Percentiles rank a stretch among this genome's conserved stretches.
Conservation (phyloP, 1,140 invertebrate genomes). For the Drosophila sulfurigaster region DNA sequence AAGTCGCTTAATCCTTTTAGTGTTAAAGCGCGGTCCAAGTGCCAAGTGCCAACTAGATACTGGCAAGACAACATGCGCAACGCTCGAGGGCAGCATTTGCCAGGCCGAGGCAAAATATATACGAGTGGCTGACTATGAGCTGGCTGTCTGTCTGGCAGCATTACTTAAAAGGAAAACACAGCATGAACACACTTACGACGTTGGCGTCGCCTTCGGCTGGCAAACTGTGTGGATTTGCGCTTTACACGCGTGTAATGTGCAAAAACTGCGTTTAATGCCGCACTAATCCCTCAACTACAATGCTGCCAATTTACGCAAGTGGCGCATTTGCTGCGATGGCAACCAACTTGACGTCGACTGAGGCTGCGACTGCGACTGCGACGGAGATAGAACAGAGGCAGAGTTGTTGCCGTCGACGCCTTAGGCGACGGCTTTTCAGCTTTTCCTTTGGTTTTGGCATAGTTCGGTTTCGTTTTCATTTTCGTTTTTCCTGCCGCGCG, state of each 20-base stretch:
- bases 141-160: conserved; percentile 51
- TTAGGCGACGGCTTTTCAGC: conserved; percentile 48
- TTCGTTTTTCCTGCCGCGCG: conserved; percentile 29
- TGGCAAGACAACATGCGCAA: conserved; percentile 59
- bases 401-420: conserved; percentile 28
- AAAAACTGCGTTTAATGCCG: conserved; percentile 82
- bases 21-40: conserved; percentile 73
- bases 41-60: conserved; percentile 65
- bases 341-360: conserved; percentile 21
- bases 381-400: not conserved
- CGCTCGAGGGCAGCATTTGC: conserved; percentile 1
- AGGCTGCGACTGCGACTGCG: conserved; percentile 13
- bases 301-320: conserved; percentile 82
- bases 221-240: conserved; percentile 71
- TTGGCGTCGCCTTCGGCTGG: conserved; percentile 43
- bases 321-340: conserved; percentile 49
- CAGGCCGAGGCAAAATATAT: conserved; percentile 8
- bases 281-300: conserved; percentile 83
- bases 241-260: conserved; percentile 83
- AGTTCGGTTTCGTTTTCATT: conserved; percentile 23
- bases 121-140: conserved; percentile 4
- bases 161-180: conserved; percentile 66
- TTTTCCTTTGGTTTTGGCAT: conserved; percentile 31
- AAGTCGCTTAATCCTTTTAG: conserved; percentile 83
- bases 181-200: conserved; percentile 33